Evolutionary conservation across 2,113 vertebrate genomes (phyloP).

Genomic region (Halcyon senegalensis): DNA sequence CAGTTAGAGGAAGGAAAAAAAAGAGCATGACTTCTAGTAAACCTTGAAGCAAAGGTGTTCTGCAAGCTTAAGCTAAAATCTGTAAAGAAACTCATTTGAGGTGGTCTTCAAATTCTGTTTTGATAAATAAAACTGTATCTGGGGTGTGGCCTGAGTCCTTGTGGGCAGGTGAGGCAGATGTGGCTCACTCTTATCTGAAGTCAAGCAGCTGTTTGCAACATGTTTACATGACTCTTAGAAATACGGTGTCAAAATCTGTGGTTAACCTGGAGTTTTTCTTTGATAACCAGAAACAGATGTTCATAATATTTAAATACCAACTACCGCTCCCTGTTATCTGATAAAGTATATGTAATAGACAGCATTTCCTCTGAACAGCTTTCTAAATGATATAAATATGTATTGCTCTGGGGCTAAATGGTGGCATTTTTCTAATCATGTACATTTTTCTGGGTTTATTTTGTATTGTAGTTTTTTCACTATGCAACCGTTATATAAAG

Average conservation of each 20-base stretch:
- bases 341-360: neutral
- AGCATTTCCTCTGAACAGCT: neutral
- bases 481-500: neutral
- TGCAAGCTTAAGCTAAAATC: neutral
- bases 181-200: neutral
- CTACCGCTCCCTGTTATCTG: neutral
- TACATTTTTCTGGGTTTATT: neutral
- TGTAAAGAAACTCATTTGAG: neutral
- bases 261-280: neutral
- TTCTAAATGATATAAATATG: neutral
- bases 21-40: neutral
- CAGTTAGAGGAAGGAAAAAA: neutral
- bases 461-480: neutral
- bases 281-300: neutral
- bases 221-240: neutral
- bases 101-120: neutral
- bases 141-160: neutral
- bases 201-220: neutral
- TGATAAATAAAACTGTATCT: neutral
- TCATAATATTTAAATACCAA: neutral
- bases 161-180: neutral
- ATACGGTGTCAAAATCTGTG: neutral
- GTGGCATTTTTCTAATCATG: neutral
- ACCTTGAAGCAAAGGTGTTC: neutral
- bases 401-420: neutral